Evolutionary conservation across 2,888 invertebrate genomes (phyloP).

Genomic region (Nomada ferruginata): DNA sequence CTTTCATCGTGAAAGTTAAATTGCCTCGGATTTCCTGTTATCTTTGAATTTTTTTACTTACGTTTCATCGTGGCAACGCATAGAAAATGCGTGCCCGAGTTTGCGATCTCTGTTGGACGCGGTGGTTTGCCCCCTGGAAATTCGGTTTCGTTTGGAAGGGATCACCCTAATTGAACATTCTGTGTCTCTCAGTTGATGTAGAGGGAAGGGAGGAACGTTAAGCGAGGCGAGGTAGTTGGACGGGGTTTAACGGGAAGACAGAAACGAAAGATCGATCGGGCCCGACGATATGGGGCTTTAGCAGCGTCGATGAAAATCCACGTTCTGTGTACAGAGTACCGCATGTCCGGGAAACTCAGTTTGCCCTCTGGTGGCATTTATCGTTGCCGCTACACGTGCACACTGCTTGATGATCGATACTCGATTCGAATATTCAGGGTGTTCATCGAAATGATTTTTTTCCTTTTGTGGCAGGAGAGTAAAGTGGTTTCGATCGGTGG

Average conservation of each 20-base stretch:
- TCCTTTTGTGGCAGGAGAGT: no score
- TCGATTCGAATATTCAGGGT: slow-evolving; percentile 3
- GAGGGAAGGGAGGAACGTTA: not conserved
- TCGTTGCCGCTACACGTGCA: slow-evolving; percentile 1
- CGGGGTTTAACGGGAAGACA: slow-evolving; percentile 33
- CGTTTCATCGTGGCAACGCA: slow-evolving; percentile 7
- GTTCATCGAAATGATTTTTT: no score
- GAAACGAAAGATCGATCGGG: slow-evolving; percentile 50
- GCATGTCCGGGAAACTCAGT: slow-evolving; percentile 35
- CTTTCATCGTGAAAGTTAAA: slow-evolving; percentile 59
- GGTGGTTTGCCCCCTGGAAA: not conserved
- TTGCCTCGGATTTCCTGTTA: slow-evolving; percentile 51
- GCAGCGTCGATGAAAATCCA: slow-evolving; percentile 19
- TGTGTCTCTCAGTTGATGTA: slow-evolving; percentile 8
- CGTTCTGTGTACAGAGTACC: slow-evolving; percentile 24
- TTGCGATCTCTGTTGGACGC: slow-evolving; percentile 11
- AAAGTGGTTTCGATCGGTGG: no score
- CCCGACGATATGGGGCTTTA: slow-evolving; percentile 16
- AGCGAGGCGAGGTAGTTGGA: slow-evolving; percentile 12
- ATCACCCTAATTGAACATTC: slow-evolving; percentile 53
- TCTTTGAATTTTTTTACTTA: slow-evolving; percentile 50
- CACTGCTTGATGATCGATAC: slow-evolving; percentile 26
- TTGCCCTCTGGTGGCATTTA: slow-evolving; percentile 24
- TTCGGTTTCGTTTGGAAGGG: slow-evolving; percentile 22
- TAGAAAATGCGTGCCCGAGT: not conserved